Percentiles rank a stretch among this genome's conserved stretches.
Evolutionary conservation across 2,797 vertebrate genomes (phyloP).

Genomic region (Xenops minutus): DNA sequence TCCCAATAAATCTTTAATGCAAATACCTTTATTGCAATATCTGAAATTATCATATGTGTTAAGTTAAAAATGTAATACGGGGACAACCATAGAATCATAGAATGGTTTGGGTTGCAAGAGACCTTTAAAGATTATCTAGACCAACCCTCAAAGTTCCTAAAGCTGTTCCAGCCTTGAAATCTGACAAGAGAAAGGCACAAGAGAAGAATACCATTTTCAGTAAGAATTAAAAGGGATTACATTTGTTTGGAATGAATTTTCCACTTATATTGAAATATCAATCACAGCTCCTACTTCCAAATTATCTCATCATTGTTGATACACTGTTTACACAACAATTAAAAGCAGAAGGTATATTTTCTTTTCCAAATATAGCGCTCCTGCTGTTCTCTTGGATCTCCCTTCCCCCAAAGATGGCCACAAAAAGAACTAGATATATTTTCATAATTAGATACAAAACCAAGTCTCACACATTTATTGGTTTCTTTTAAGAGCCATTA

Average conservation of each 20-base stretch:
- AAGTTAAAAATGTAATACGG: background rate
- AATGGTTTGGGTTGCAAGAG: background rate
- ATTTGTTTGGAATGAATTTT: background rate
- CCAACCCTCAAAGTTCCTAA: background rate
- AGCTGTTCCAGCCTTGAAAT: background rate
- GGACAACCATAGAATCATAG: background rate
- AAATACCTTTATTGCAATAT: background rate
- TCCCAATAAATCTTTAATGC: background rate
- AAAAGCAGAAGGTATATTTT: background rate
- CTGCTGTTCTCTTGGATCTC: background rate
- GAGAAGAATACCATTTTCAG: background rate
- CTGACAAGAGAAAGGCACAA: background rate
- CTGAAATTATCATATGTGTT: background rate
- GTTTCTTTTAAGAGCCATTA: background rate
- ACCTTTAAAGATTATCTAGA: background rate
- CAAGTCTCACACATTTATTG: background rate
- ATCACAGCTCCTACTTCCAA: background rate
- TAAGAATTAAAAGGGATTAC: background rate
- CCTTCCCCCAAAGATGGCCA: rapidly evolving
- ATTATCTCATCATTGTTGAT: background rate
- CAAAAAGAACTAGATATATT: background rate
- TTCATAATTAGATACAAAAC: background rate
- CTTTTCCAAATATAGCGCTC: background rate
- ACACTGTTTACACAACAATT: background rate
- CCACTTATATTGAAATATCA: background rate